Conservation (phyloP, 2,797 vertebrate genomes). For the Xiphorhynchus erythropygius region DNA sequence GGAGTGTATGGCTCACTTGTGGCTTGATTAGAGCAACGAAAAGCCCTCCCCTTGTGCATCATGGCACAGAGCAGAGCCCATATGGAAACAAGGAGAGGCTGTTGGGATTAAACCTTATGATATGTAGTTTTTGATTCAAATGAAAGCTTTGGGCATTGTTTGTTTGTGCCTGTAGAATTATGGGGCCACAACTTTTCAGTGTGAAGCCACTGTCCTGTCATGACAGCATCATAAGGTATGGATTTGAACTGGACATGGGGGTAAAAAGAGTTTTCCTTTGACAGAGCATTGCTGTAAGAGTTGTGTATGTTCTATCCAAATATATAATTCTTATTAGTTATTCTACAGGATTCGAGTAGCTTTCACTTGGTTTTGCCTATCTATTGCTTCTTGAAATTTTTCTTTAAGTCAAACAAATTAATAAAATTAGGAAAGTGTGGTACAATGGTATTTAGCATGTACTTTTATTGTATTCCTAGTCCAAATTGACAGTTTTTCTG, state of each 20-base stretch:
- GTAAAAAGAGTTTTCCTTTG: not conserved
- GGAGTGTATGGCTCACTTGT: not conserved
- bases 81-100: not conserved
- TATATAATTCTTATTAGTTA: not conserved
- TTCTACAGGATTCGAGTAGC: not conserved
- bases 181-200: not conserved
- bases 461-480: not conserved
- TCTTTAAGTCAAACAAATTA: not conserved
- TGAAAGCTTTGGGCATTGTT: not conserved
- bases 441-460: not conserved
- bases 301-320: not conserved
- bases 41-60: not conserved
- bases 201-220: fast-evolving
- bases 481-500: not conserved
- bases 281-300: not conserved
- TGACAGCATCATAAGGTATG: not conserved
- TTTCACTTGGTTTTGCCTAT: not conserved
- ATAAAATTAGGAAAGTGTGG: not conserved
- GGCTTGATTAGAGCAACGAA: not conserved
- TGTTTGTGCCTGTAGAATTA: not conserved
- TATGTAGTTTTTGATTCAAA: not conserved
- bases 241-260: not conserved
- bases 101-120: not conserved
- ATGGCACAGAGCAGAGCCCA: not conserved
- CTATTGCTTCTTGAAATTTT: not conserved